A percentile compares a stretch with the other conserved stretches of the same genome.
These are phyloP conservation scores for Mormyrops attenuatus DNA, from an alignment of 2,797 vertebrate species.

Conservation along the genomic window DNA sequence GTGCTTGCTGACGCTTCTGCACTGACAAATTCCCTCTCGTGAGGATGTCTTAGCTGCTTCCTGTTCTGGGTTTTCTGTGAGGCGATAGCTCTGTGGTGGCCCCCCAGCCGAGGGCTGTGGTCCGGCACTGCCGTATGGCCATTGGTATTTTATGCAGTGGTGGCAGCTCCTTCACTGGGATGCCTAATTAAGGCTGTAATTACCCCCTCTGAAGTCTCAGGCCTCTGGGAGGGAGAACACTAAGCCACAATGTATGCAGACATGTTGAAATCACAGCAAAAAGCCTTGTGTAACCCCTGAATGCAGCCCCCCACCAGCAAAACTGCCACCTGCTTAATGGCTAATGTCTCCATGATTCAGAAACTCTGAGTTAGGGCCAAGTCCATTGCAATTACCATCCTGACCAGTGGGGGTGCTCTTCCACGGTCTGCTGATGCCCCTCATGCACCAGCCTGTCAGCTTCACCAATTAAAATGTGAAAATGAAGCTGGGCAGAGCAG, in stretches of 20 bases:
- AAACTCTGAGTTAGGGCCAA: slow-evolving; percentile 41
- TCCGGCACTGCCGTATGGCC: slow-evolving; percentile 34
- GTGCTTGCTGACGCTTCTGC: background rate
- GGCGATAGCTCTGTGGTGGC: slow-evolving; percentile 22
- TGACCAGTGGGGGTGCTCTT: slow-evolving; percentile 44
- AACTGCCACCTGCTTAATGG: background rate
- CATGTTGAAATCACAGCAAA: slow-evolving; percentile 34
- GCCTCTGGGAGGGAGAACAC: slow-evolving; percentile 19
- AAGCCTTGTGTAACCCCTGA: background rate
- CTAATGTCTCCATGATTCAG: background rate
- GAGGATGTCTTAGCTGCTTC: background rate
- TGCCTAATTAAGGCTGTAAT: slow-evolving; percentile 43
- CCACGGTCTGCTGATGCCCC: slow-evolving; percentile 42
- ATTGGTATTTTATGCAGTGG: slow-evolving; percentile 30
- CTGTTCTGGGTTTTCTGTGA: slow-evolving; percentile 24
- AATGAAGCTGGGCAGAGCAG: slow-evolving; percentile 52
- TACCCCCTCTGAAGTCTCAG: slow-evolving; percentile 36
- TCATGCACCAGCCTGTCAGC: slow-evolving; percentile 42
- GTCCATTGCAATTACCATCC: slow-evolving; percentile 60
- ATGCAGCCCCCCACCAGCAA: slow-evolving; percentile 1
- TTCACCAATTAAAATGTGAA: slow-evolving; percentile 67
- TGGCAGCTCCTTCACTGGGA: slow-evolving; percentile 25
- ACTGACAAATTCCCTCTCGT: background rate
- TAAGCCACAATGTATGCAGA: slow-evolving; percentile 10
- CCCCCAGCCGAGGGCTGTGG: slow-evolving; percentile 25